These are phyloP conservation scores for Brassicogethes aeneus DNA, from an alignment of 2,888 invertebrate species.

Conservation along the genomic window DNA sequence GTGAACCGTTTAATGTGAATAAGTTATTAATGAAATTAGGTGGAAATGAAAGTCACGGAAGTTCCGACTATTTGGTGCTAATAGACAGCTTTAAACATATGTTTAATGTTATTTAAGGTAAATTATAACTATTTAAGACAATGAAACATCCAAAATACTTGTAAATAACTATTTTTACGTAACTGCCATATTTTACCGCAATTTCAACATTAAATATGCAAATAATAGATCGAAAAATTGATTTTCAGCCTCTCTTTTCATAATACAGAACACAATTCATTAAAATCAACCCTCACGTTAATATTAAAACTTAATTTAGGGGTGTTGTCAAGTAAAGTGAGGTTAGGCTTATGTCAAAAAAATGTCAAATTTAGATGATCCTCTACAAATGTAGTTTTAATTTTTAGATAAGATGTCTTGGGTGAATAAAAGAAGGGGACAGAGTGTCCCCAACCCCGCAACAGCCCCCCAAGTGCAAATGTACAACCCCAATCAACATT, in stretches of 20 bases:
- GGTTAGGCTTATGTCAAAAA: conserved; percentile 11
- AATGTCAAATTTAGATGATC: conserved; percentile 7
- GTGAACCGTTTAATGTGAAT: too few species aligned
- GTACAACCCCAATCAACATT: conserved; percentile 40
- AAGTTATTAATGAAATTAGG: too few species aligned
- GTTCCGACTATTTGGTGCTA: conserved; percentile 17
- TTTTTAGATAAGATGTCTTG: conserved; percentile 34
- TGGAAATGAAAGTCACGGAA: conserved; percentile 16
- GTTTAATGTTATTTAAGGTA: conserved; percentile 8
- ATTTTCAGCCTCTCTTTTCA: not conserved
- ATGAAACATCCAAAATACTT: too few species aligned
- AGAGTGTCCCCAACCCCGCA: conserved; percentile 29
- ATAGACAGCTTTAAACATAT: conserved; percentile 15
- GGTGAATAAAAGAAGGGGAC: conserved; percentile 34
- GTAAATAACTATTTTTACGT: too few species aligned
- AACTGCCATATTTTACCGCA: not conserved
- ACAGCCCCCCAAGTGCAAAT: conserved; percentile 32
- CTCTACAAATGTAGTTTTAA: conserved; percentile 6
- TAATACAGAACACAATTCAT: not conserved
- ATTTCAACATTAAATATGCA: not conserved
- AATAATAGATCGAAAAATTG: not conserved
- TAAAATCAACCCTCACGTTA: not conserved
- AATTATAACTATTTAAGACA: not conserved
- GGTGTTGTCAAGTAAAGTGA: conserved; percentile 8
- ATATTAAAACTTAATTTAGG: not conserved